phyloP scores from a whole-genome alignment of 2,888 invertebrate genomes.

The Arge pagana region DNA sequence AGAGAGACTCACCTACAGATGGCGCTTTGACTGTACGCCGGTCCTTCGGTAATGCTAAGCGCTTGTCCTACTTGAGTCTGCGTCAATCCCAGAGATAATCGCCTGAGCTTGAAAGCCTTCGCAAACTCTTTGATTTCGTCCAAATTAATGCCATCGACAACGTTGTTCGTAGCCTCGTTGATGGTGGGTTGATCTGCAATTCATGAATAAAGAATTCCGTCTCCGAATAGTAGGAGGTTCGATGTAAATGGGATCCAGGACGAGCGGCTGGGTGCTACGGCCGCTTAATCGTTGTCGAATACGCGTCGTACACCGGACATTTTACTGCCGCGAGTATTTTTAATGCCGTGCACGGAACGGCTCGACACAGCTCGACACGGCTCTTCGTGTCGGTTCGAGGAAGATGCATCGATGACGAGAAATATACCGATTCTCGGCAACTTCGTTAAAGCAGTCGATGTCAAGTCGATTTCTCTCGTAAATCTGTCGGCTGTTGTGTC shows the following conservation, averaged over 20 bases:
- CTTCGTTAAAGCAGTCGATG: conserved; percentile 39
- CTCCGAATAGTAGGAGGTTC: too few relatives aligned
- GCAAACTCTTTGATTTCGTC: conserved; percentile 99
- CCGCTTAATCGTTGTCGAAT: too few relatives aligned
- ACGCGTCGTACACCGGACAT: too few relatives aligned
- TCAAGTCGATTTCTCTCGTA: conserved; percentile 44
- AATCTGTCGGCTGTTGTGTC: conserved; percentile 41
- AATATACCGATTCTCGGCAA: conserved; percentile 35
- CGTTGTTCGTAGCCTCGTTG: conserved; percentile 90
- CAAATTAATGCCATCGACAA: conserved; percentile 94
- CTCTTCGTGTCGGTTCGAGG: too few relatives aligned
- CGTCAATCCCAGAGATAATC: conserved; percentile 90
- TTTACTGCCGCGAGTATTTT: too few relatives aligned
- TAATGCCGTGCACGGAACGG: too few relatives aligned
- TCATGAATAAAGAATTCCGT: too few relatives aligned
- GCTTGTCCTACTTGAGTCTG: conserved; percentile 99
- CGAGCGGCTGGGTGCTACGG: too few relatives aligned
- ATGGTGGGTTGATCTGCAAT: conserved; percentile 86
- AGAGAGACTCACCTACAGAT: conserved; percentile 92
- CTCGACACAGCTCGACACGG: too few relatives aligned
- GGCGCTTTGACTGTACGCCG: conserved; percentile 98
- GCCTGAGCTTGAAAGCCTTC: conserved; percentile 92
- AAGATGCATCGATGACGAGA: too few relatives aligned
- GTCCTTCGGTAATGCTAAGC: conserved; percentile 93
- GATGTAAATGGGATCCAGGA: too few relatives aligned